Base-by-base conservation (phyloP, 2,797 vertebrate genomes). In the Pipistrellus pipistrellus region DNA sequence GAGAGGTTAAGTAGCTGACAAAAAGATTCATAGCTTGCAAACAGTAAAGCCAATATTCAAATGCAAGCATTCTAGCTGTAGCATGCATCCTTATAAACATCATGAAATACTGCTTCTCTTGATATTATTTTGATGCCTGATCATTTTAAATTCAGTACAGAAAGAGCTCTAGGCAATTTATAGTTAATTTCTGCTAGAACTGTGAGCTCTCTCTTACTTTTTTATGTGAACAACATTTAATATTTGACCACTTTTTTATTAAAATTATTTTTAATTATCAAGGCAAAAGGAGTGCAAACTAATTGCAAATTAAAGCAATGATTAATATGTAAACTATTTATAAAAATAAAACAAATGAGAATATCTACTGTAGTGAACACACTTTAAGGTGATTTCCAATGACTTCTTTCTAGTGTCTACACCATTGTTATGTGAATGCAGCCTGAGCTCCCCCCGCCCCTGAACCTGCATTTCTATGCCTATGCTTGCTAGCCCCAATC, bases 241-340 rank as follows among this genome's bases (percentile, higher is more conserved):
- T 85, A 51, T 75, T 12, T 81, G 81, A 81, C 15, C 4, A 72
- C 3, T 6, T 91, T 92, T 92, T 90, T 27, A 30, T 90, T 59
- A 76, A 94, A 51, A 75, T 48, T 75, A 48, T n/a, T 75, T 75
- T 48, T 78, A 77, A 76, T 82, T 77, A 87, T 84, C 21, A 90
- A 90, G 44, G 25, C 9, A 51, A 77, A 85, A 41, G 51, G 48
- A 69, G 6, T 85, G 11, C 3, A 69, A 48, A 73, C 53, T 41
- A 57, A 55, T 8, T 30, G 5, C 35, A 91, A 84, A 32, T 77
- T 64, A 81, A 68, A 55, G 38, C 1, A 53, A 23, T 53, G 4
- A 76, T 53, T 64, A 86, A 57, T 72, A 55, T 32, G 18, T 78
- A 14, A 41, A 82, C 66, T 20, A 86, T 62, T 68, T 85, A 15